Conservation (phyloP, 1,140 invertebrate species). For the Archivesica marissinica region DNA sequence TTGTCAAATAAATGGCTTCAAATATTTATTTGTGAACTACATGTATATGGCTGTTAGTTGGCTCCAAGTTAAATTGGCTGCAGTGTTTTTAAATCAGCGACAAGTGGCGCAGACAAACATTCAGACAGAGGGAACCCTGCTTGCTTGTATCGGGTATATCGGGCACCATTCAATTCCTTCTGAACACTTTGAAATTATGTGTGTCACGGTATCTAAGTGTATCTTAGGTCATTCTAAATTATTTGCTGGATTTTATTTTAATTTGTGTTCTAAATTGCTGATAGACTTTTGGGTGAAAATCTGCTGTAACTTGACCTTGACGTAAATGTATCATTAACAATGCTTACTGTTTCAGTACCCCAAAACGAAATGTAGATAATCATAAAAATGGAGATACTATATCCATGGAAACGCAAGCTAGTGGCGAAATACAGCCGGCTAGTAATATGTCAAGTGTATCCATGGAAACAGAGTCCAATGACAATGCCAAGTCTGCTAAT, state of each 20-base stretch:
- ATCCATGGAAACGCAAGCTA: constrained; percentile 1
- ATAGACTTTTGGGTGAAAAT: not conserved
- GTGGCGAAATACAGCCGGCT: not conserved
- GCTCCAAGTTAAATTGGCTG: too few relatives aligned
- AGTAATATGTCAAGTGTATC: not conserved
- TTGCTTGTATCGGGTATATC: too few relatives aligned
- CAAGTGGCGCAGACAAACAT: too few relatives aligned
- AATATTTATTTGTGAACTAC: too few relatives aligned
- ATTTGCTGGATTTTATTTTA: not conserved
- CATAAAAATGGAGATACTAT: not conserved
- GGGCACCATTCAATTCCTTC: too few relatives aligned
- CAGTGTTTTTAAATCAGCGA: too few relatives aligned
- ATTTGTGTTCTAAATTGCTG: not conserved
- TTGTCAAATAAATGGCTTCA: too few relatives aligned
- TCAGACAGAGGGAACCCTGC: too few relatives aligned
- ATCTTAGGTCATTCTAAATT: too few relatives aligned
- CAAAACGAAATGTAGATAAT: not conserved
- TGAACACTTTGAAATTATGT: too few relatives aligned
- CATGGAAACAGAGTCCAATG: not conserved
- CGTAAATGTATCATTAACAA: not conserved
- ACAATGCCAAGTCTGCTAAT: not conserved
- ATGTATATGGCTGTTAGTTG: too few relatives aligned
- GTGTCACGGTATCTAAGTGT: too few relatives aligned
- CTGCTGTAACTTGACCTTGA: not conserved
- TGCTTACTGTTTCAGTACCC: not conserved